Percentiles rank a stretch among this genome's conserved stretches.
Evolutionary conservation across 2,797 vertebrate species (phyloP).

Genomic region (Vireo griseus): DNA sequence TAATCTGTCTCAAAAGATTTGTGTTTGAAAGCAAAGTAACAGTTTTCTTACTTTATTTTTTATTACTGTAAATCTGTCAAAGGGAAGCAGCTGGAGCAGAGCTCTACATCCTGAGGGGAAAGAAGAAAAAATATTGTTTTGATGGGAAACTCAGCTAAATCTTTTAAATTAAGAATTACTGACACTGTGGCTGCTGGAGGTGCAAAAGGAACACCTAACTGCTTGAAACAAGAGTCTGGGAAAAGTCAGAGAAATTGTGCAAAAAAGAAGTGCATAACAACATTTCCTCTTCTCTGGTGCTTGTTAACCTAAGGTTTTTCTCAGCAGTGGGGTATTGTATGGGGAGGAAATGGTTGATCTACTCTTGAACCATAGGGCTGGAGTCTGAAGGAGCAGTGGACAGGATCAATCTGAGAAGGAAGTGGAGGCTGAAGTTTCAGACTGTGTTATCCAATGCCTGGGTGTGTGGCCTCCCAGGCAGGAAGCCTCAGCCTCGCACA

Average conservation of each 20-base stretch:
- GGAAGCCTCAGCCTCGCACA: neutral
- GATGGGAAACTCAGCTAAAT: constrained; percentile 53
- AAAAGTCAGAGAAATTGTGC: constrained; percentile 6
- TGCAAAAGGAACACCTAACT: constrained; percentile 25
- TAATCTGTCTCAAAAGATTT: constrained; percentile 59
- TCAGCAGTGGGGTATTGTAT: neutral
- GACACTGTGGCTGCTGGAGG: neutral
- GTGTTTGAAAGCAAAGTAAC: constrained; percentile 44
- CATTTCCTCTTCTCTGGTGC: neutral
- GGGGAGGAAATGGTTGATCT: neutral
- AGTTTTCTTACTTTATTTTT: constrained; percentile 19
- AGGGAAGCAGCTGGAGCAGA: constrained; percentile 46
- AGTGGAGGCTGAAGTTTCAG: neutral
- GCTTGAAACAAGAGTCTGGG: neutral
- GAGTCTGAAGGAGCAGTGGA: neutral
- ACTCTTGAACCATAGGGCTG: neutral
- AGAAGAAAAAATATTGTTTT: constrained; percentile 30
- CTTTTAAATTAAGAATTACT: constrained; percentile 60
- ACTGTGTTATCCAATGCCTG: fast-evolving
- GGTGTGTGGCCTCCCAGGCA: neutral
- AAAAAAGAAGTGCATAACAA: neutral
- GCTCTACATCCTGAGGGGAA: constrained; percentile 35
- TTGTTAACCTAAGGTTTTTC: neutral
- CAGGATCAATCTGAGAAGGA: neutral
- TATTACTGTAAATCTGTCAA: constrained; percentile 59